Evolutionary conservation across 1,140 invertebrate species (phyloP), one percentile per base, ranked within the genome.

Genomic region (Tetraneura akinire): DNA sequence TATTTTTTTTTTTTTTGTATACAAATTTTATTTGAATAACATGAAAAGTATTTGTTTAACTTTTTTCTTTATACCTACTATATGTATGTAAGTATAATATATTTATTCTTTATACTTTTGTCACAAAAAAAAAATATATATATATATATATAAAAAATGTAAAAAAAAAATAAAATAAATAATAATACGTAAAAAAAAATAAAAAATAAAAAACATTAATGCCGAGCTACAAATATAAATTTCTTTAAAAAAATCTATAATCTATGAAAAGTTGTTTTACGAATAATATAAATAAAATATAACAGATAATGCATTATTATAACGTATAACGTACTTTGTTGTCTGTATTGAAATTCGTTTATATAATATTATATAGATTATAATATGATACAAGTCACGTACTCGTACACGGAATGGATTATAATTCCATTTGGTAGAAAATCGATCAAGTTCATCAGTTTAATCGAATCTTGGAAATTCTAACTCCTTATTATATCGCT

Each of bases 401-500:
- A 42, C 32, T 4, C 8, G 10, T 21, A 21, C 29, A 21, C 3
- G 14, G 11, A n/a, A 45, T 5, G 64, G 64, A 68, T 68, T 68
- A 68, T 42, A 45, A 37, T 68, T 68, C 37, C n/a, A 68, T 68
- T 68, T 66, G 37, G 64, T 45, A 68, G 13, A 68, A 13, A 68
- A 68, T 18, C 64, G 8, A 68, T 45, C 37, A 2, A 68, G 10
- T 68, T 68, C 21, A 45, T 21, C 10, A 68, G 32, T 45, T 37
- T 68, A 68, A 68, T 68, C 64, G 32, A 45, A 45, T 42, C 45
- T 4, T 32, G 2, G 26, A 16, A 62, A 16, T 62, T 32, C 26
- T 26, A 62, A 32, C 26, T 32, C 60, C 32, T 62, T 1, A 32
- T 37, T 37, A 37, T 18, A 62, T n/a, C 14, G 26, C 23, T 16